These are phyloP conservation scores for Drosophila punjabiensis DNA, from an alignment of 1,140 invertebrate genomes.

Conservation along the genomic window DNA sequence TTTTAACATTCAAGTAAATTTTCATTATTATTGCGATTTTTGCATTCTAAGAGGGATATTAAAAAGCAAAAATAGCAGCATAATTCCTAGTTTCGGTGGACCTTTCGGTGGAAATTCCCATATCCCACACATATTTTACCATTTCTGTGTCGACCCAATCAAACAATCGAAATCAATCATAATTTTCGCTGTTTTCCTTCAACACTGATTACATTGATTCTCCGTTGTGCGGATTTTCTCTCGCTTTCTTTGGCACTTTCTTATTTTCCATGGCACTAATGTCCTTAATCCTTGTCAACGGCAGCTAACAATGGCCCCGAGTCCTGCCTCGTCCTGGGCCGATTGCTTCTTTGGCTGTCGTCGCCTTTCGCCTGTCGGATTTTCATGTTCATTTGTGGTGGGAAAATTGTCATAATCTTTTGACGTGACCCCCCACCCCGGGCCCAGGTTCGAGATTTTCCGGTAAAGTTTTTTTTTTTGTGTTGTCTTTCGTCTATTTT, in stretches of 20 bases:
- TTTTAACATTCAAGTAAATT: no score
- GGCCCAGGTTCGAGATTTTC: slow-evolving; percentile 29
- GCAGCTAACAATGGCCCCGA: slow-evolving; percentile 69
- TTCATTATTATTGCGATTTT: no score
- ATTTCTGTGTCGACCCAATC: slow-evolving; percentile 58
- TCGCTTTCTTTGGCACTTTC: slow-evolving; percentile 60
- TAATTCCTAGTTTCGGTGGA: no score
- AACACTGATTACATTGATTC: slow-evolving; percentile 78
- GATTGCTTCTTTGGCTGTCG: slow-evolving; percentile 69
- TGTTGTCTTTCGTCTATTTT: slow-evolving; percentile 10
- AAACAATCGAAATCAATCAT: slow-evolving; percentile 83
- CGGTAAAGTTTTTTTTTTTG: slow-evolving; percentile 10
- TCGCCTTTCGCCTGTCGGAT: slow-evolving; percentile 62
- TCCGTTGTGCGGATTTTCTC: slow-evolving; percentile 30
- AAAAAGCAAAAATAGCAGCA: no score
- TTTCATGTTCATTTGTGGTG: slow-evolving; percentile 83
- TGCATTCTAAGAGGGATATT: no score
- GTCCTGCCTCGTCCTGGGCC: slow-evolving; percentile 21
- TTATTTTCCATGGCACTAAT: slow-evolving; percentile 54
- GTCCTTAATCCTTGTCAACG: slow-evolving; percentile 79
- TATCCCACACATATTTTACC: no score
- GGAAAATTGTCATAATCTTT: slow-evolving; percentile 85
- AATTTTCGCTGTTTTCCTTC: slow-evolving; percentile 72
- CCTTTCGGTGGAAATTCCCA: no score
- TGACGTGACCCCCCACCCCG: slow-evolving; percentile 62